Evolutionary conservation across 2,113 vertebrate species (phyloP), one percentile per base, ranked within the genome.

Genomic region (Leptobrachium ailaonicum): DNA sequence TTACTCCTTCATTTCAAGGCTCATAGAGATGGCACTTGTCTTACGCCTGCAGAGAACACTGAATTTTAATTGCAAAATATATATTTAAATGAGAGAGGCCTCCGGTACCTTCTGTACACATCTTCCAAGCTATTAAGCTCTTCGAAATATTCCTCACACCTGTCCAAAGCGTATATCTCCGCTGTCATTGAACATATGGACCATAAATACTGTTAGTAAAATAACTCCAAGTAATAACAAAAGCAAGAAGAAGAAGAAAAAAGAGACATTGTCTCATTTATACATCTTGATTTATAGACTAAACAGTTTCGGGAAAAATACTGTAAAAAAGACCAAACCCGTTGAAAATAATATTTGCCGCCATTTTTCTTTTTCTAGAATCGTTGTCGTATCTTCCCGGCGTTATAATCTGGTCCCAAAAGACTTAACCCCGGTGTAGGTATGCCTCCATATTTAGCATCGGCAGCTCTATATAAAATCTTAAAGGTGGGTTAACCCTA

Each of bases 191-290:
- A 0, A 41, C 1, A 0, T 9, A 44, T 73, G 50, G 12, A 0
- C 63, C 3, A 1, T 12, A 41, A 75, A 66, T 71, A 2, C 41
- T 4, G 9, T 60, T 74, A 20, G 44, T 73, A 13, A 41, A 73
- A 67, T 74, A 80, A 68, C 64, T 41, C 58, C 47, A 73, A 83
- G 85, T 84, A 85, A 89, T 83, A 85, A 83, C 82, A 67, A 82
- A 83, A 78, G 83, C 83, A 81, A 82, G 74, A 85, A 70, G 77
- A 84, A 75, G 73, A 80, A 76, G 83, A 86, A 80, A 83, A 75
- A 80, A 78, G 83, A 86, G 82, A 85, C 76, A 79, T 72, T 80
- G n/a, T 84, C 79, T 87, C 80, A 82, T 89, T 84, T 32, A 58
- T 80, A 44, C 45, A 56, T 73, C 72, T 83, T 76, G 84, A 82